phyloP scores from a whole-genome alignment of 2,797 vertebrate genomes.

The Lepus townsendii region DNA sequence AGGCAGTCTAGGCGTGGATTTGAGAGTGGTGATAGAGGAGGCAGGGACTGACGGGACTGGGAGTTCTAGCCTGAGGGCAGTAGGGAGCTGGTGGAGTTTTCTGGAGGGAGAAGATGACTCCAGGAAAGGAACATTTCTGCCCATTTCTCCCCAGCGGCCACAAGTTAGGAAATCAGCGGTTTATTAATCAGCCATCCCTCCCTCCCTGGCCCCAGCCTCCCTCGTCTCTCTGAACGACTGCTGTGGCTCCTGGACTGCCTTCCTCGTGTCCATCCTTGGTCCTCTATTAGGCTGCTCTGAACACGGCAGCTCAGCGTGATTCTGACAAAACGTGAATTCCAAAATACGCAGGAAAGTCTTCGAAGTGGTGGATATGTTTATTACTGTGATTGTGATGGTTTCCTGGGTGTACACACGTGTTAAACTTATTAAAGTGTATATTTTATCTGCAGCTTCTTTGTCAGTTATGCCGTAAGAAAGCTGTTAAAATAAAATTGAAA shows the following conservation, averaged over 20 bases:
- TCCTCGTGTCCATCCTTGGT: neutral
- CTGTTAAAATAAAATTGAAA: conserved; percentile 35
- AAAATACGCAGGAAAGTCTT: conserved; percentile 5
- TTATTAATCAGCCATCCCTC: conserved; percentile 44
- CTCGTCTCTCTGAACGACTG: neutral
- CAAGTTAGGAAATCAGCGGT: neutral
- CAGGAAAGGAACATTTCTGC: neutral
- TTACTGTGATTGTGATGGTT: conserved; percentile 24
- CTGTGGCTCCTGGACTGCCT: conserved; percentile 9
- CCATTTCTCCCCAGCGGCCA: conserved; percentile 20
- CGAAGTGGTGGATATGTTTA: neutral
- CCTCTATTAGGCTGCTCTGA: neutral
- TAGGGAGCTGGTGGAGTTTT: neutral
- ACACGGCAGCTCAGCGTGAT: neutral
- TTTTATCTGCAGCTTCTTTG: conserved; percentile 33
- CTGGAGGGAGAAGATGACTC: neutral
- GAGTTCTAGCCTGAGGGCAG: neutral
- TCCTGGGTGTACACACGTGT: neutral
- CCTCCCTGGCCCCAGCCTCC: neutral
- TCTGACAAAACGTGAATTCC: conserved; percentile 50
- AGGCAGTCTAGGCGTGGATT: neutral
- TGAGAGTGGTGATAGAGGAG: neutral
- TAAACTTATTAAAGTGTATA: neutral
- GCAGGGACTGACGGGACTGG: neutral
- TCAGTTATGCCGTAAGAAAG: conserved; percentile 19